phyloP scores from a whole-genome alignment of 1,140 invertebrate species.

The Chironomus tepperi region DNA sequence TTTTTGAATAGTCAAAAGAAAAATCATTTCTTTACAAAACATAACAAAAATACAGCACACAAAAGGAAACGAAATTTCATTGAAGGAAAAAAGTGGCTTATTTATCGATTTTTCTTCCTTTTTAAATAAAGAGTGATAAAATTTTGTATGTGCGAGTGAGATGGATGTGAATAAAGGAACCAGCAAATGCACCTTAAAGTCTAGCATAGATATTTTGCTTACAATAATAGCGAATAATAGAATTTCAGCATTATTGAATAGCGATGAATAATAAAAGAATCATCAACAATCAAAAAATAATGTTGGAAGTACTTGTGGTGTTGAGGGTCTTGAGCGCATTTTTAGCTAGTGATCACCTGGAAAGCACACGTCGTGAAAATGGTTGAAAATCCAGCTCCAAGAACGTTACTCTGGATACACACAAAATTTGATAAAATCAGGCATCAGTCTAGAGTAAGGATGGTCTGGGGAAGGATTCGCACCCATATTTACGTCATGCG shows the following conservation, averaged over 20 bases:
- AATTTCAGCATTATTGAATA: conserved; percentile 4
- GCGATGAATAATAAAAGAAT: conserved; percentile 20
- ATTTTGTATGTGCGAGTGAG: neutral
- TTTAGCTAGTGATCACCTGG: no score
- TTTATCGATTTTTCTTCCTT: conserved; percentile 13
- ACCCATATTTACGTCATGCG: no score
- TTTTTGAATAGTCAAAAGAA: conserved; percentile 11
- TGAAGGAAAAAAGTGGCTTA: neutral
- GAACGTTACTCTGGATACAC: no score
- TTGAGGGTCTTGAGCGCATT: no score
- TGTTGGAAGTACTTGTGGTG: no score
- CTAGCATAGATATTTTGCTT: neutral
- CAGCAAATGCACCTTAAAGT: conserved; percentile 9
- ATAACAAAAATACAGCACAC: conserved; percentile 14
- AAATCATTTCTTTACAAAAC: conserved; percentile 9
- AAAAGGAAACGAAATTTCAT: conserved; percentile 5
- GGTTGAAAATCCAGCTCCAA: no score
- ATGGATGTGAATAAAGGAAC: neutral
- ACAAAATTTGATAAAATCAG: no score
- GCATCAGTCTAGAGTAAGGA: no score
- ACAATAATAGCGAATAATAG: neutral
- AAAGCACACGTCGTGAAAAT: no score
- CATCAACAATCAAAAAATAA: conserved; percentile 23
- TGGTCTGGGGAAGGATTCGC: no score
- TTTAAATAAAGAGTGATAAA: neutral